These are phyloP conservation scores for Ictalurus furcatus DNA, from an alignment of 2,113 vertebrate genomes.

Conservation along the genomic window DNA sequence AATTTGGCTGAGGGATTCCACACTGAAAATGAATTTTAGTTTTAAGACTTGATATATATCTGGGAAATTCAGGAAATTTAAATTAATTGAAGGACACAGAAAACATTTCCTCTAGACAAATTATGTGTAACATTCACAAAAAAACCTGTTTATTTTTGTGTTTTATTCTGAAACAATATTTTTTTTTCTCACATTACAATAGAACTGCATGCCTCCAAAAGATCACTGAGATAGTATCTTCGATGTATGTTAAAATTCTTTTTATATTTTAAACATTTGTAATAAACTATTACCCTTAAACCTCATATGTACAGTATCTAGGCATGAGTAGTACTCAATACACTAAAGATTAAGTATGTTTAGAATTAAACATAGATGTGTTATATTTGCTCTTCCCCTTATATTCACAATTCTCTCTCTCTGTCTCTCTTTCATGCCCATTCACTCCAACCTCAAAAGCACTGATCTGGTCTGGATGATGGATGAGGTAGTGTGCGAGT, in stretches of 20 bases:
- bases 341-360: not conserved
- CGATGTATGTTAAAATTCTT: not conserved
- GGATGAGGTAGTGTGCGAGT: not conserved
- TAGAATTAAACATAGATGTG: not conserved
- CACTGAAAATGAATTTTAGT: not conserved
- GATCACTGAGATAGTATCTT: not conserved
- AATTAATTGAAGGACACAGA: not conserved
- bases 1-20: not conserved
- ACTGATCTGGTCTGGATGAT: not conserved
- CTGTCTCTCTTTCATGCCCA: not conserved
- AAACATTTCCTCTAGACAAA: not conserved
- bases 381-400: not conserved
- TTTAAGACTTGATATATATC: not conserved
- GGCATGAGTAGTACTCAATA: not conserved
- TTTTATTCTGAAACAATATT: not conserved
- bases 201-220: conserved; percentile 6
- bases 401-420: not conserved
- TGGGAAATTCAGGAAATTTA: not conserved
- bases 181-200: conserved; percentile 19
- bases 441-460: not conserved
- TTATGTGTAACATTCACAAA: not conserved
- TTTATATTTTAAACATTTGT: not conserved
- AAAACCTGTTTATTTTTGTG: not conserved
- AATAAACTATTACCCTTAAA: conserved; percentile 9
- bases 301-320: not conserved